These are phyloP conservation scores for Scrobipalpa costella DNA, from an alignment of 2,888 invertebrate species.

Conservation along the genomic window DNA sequence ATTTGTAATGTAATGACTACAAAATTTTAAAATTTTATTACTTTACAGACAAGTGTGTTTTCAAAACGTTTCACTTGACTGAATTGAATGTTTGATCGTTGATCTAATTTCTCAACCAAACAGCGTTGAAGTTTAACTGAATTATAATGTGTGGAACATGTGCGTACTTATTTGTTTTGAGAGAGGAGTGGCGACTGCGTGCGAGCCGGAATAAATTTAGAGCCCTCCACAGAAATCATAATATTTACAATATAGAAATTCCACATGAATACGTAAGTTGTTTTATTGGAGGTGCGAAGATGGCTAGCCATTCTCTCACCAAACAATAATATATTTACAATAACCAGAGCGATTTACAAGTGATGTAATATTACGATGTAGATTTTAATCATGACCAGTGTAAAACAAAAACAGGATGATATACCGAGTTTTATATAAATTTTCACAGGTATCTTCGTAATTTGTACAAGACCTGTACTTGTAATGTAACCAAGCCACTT, in stretches of 20 bases:
- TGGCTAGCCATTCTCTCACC: not conserved
- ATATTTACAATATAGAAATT: constrained; percentile 8
- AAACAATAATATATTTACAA: not conserved
- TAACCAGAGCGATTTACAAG: not conserved
- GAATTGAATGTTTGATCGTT: constrained; percentile 15
- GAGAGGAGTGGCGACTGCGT: constrained; percentile 56
- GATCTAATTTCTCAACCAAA: constrained; percentile 20
- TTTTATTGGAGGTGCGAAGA: not conserved
- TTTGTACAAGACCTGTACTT: not conserved
- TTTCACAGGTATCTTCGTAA: not conserved
- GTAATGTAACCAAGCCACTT: not conserved
- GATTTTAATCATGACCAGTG: too few species aligned
- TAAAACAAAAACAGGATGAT: too few species aligned
- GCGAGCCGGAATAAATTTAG: constrained; percentile 59
- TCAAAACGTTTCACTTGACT: not conserved
- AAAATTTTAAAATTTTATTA: too few species aligned
- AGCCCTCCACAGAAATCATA: constrained; percentile 31
- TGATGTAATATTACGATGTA: not conserved
- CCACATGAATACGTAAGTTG: not conserved
- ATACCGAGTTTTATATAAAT: not conserved
- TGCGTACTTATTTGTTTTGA: constrained; percentile 37
- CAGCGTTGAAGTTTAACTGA: constrained; percentile 8
- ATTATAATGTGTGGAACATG: constrained; percentile 25
- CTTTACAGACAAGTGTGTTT: not conserved
- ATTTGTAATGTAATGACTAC: too few species aligned